Base-by-base conservation (phyloP, 2,888 invertebrate genomes). In the Cistogaster globosa region DNA sequence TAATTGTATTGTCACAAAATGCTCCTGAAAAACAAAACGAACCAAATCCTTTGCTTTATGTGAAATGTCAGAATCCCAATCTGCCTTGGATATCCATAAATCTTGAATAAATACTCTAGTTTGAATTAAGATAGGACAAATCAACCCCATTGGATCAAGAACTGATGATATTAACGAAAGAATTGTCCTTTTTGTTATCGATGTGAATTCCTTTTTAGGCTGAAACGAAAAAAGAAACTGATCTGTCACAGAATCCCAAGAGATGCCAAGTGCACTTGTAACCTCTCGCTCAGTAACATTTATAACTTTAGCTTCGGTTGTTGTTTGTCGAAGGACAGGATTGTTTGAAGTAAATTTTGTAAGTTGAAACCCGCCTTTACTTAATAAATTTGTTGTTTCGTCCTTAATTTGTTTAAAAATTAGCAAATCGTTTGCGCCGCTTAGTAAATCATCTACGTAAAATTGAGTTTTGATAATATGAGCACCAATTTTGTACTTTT, bases 371-470 rank as follows among this genome's bases (percentile, higher is more conserved):
- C 71, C 51, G 9, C 55, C 69, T 51, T 26, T 32, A 26, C 48
- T 58, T 38, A 86, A 60, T 12, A 86, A 11, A 45, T 55, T 18
- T n/a, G 67, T 80, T 16, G 78, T 67, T 32, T 75, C 74, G 2
- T 78, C 12, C 53, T 80, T 76, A 18, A 83, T 60, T 16, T 38
- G 42, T 16, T 16, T 12, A 36, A 86, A 53, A n/a, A 53, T 69
- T n/a, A 53, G 53, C 26, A 72, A 18, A 80, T 68, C 22, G 53
- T 68, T 51, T 79, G 87, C 84, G 18, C 86, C 86, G 68, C 80
- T 63, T 20, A 86, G 32, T 20, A 87, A 38, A 32, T 87, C 87
- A 22, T 86, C 86, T 2, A 85, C 83, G 42, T 87, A 86, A 45
- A 76, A 76, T 18, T 63, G 55, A 18, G 45, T 48, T 67, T 76